Conservation (phyloP, 2,113 vertebrate genomes). For the Pagrus major region DNA sequence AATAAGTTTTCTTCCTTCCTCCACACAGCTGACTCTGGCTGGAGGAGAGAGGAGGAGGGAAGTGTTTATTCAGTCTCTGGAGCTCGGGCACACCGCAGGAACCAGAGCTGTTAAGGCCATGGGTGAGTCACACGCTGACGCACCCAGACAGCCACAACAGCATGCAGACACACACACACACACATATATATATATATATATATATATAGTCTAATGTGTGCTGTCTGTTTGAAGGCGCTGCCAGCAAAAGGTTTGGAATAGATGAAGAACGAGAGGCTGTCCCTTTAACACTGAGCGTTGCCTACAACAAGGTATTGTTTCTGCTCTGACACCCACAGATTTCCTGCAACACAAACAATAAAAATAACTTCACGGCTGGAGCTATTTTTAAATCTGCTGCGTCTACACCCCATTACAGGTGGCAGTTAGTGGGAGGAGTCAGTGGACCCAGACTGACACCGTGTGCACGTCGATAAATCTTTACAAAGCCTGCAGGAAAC, state of each 20-base stretch:
- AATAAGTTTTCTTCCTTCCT: not conserved
- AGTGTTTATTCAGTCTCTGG: constrained; percentile 95
- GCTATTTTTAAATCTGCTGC: not conserved
- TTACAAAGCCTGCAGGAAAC: constrained; percentile 88
- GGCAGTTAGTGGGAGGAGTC: constrained; percentile 90
- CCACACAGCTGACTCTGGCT: constrained; percentile 88
- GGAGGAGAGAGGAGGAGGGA: constrained; percentile 90
- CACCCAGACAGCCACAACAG: not conserved
- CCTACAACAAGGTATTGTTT: constrained; percentile 90
- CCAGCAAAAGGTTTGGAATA: constrained; percentile 94
- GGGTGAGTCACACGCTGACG: constrained; percentile 80
- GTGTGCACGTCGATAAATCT: constrained; percentile 93
- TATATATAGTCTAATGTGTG: not conserved
- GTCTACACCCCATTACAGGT: constrained; percentile 80
- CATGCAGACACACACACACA: not conserved
- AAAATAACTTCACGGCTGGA: not conserved
- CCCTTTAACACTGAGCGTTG: constrained; percentile 91
- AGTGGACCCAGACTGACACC: constrained; percentile 88
- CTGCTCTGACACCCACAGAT: not conserved
- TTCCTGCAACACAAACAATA: not conserved
- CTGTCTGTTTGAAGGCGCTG: constrained; percentile 85
- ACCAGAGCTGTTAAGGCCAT: constrained; percentile 93
- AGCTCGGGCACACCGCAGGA: constrained; percentile 93
- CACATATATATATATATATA: not conserved
- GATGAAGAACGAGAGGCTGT: constrained; percentile 92